These are phyloP conservation scores for Garra rufa DNA, from an alignment of 2,113 vertebrate genomes.

Conservation along the genomic window DNA sequence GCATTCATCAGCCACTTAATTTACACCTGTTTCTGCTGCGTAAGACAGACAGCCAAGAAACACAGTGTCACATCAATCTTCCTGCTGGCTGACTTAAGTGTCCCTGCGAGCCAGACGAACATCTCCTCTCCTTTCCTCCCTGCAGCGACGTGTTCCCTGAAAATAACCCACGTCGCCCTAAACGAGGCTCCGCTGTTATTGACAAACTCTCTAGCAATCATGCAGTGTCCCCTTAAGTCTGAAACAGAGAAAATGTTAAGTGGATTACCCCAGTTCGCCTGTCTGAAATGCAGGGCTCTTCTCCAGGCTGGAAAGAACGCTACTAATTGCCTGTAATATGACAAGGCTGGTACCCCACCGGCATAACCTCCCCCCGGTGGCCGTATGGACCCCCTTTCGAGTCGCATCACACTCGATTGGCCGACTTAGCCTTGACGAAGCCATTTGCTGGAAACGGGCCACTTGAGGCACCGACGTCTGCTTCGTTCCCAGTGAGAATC, in stretches of 20 bases:
- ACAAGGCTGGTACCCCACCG: constrained; percentile 56
- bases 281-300: neutral
- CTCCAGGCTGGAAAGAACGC: constrained; percentile 38
- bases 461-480: constrained; percentile 38
- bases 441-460: constrained; percentile 33
- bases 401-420: constrained; percentile 34
- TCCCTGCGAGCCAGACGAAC: constrained; percentile 59
- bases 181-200: constrained; percentile 15
- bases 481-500: constrained; percentile 26
- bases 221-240: neutral
- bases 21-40: constrained; percentile 76
- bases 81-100: constrained; percentile 58
- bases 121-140: constrained; percentile 55
- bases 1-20: constrained; percentile 74
- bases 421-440: constrained; percentile 16
- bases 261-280: neutral
- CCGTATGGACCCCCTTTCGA: constrained; percentile 22
- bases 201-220: constrained; percentile 13
- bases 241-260: constrained; percentile 24
- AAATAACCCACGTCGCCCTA: constrained; percentile 59
- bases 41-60: constrained; percentile 68
- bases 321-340: constrained; percentile 65
- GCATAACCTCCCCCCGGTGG: constrained; percentile 62
- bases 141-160: constrained; percentile 57
- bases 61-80: constrained; percentile 68